These are phyloP conservation scores for Rhabditoides inermis DNA, from an alignment of 2,888 invertebrate genomes.

Conservation along the genomic window DNA sequence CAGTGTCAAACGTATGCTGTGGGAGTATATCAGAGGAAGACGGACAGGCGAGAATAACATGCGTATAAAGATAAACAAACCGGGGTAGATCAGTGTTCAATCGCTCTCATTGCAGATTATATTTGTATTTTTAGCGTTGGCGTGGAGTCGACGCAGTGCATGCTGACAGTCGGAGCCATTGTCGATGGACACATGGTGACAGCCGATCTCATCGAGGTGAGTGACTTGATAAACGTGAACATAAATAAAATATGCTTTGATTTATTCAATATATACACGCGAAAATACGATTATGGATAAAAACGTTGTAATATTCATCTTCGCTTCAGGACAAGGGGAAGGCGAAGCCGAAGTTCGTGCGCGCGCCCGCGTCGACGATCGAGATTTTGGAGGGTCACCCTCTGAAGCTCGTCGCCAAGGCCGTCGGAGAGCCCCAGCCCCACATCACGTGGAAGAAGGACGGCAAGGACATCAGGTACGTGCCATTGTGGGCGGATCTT, in stretches of 20 bases:
- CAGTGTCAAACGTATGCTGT: slow-evolving; percentile 8
- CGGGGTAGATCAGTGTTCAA: too few species aligned
- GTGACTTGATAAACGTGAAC: too few species aligned
- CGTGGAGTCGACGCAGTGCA: slow-evolving; percentile 32
- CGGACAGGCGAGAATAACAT: too few species aligned
- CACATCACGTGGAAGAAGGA: slow-evolving; percentile 45
- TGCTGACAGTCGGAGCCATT: slow-evolving; percentile 35
- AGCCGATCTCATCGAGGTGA: slow-evolving; percentile 23
- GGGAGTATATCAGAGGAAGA: too few species aligned
- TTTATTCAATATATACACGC: too few species aligned
- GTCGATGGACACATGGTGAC: slow-evolving; percentile 43
- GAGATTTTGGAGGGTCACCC: slow-evolving; percentile 36
- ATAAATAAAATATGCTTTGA: too few species aligned
- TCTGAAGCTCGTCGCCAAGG: slow-evolving; percentile 35
- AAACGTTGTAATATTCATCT: too few species aligned
- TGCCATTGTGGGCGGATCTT: not conserved
- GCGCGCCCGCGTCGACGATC: slow-evolving; percentile 32
- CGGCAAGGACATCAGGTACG: slow-evolving; percentile 37
- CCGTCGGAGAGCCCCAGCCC: slow-evolving; percentile 37
- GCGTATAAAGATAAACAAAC: too few species aligned
- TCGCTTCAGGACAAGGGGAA: too few species aligned
- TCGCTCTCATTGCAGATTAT: too few species aligned
- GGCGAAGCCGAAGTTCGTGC: slow-evolving; percentile 29
- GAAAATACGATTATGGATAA: too few species aligned
- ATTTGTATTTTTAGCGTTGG: too few species aligned